These are phyloP conservation scores for Oreotrochilus melanogaster DNA, from an alignment of 2,113 vertebrate species.

Conservation along the genomic window DNA sequence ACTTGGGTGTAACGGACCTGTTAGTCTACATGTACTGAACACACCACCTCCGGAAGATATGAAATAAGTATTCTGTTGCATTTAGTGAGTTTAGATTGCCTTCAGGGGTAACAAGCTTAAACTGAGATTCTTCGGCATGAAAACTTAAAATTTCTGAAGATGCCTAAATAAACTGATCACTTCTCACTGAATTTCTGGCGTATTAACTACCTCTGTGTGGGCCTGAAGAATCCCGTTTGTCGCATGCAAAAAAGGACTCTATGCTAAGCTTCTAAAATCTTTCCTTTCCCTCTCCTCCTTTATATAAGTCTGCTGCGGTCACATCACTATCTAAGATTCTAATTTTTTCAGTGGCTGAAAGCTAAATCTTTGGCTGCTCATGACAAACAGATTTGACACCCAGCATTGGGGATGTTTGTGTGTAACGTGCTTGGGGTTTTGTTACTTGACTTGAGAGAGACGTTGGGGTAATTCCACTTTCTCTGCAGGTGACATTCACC, in stretches of 20 bases:
- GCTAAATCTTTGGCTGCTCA: background rate
- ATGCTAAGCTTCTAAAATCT: background rate
- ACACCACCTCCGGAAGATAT: conserved; percentile 41
- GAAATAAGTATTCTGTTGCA: conserved; percentile 36
- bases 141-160: conserved; percentile 44
- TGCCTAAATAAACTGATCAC: conserved; percentile 22
- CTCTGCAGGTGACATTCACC: background rate
- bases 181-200: conserved; percentile 62
- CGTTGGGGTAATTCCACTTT: background rate
- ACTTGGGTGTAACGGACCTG: conserved; percentile 59
- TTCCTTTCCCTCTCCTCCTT: background rate
- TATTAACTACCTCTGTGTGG: conserved; percentile 18
- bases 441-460: background rate
- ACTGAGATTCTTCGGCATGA: conserved; percentile 24
- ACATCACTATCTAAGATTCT: background rate
- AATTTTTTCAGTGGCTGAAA: background rate
- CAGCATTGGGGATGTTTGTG: background rate
- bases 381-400: background rate
- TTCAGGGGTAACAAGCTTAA: conserved; percentile 50
- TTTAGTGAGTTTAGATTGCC: conserved; percentile 48
- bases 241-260: background rate
- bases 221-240: conserved; percentile 14
- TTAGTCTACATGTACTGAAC: conserved; percentile 52
- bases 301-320: background rate
- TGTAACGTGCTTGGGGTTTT: background rate